Evolutionary conservation across 2,797 vertebrate genomes (phyloP), one percentile per base, ranked within the genome.

Genomic region (Xiphophorus birchmanni): DNA sequence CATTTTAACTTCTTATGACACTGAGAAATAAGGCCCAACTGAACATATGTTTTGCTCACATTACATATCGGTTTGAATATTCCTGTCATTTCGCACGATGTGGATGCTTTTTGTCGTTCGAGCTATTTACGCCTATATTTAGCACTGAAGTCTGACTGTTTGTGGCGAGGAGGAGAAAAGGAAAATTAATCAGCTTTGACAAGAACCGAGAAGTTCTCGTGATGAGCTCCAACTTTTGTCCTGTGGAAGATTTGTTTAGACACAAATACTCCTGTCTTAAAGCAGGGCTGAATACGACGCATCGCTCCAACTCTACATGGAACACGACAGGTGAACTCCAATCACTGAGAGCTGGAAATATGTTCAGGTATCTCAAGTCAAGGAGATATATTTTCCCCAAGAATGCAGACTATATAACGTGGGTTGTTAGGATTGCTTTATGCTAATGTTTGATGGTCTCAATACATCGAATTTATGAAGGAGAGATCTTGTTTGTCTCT

Each of bases 321-420:
- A 83, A 84, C 73, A 76, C 88, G 89, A 89, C 91, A 90, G 81
- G 65, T 78, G 86, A 87, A 78, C 45, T 82, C 87, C 87, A 91
- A 88, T 91, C 90, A 91, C 81, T 84, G 81, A 45, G 87, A 87
- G 82, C 77, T 82, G 69, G 78, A 67, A 88, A 84, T 87, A 80
- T 87, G 82, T 79, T 81, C 58, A 77, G 58, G 74, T 75, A 78
- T 78, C 78, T 82, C 72, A 42, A 80, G 44, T 76, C 72, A 76
- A 0, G 47, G 47, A 54, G 80, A 78, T 58, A 79, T 82, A 13
- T 80, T 32, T 56, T 65, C 77, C 82, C 85, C 77, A 74, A 74
- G 78, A 80, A 74, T 78, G 75, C 81, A 84, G 82, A 78, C 58
- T 73, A 78, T 84, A 87, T 86, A 50, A 87, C 81, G 67, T 37